Evolutionary conservation across 37 sponge, comb jelly and placozoan species (phyloP).

Genomic region (Amphimedon queenslandica): DNA sequence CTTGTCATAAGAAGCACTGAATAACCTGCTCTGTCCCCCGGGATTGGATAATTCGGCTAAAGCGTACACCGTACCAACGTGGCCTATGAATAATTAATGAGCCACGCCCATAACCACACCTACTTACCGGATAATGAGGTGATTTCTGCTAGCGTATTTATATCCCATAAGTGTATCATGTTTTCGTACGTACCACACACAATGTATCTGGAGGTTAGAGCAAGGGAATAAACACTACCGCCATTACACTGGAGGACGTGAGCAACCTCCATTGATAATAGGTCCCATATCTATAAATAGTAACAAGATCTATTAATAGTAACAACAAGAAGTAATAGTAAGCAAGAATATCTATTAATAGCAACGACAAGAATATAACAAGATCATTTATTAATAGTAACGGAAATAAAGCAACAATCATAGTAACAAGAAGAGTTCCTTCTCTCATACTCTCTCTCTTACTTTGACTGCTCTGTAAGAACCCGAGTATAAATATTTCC

Average conservation of each 20-base stretch:
- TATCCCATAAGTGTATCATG: slow-evolving; percentile 81
- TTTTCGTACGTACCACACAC: slow-evolving; percentile 93
- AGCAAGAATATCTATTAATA: no score
- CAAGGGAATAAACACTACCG: slow-evolving; percentile 93
- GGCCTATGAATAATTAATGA: slow-evolving; percentile 55
- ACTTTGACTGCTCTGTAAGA: slow-evolving; percentile 91
- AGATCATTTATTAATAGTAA: background rate
- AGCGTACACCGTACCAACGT: slow-evolving; percentile 80
- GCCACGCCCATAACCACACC: no score
- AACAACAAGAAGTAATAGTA: no score
- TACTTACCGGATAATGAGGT: slow-evolving; percentile 58
- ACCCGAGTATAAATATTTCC: slow-evolving; percentile 78
- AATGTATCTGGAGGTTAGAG: slow-evolving; percentile 77
- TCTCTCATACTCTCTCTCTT: background rate
- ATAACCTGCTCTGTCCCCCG: slow-evolving; percentile 43
- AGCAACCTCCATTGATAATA: slow-evolving; percentile 69
- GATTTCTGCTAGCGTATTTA: slow-evolving; percentile 30
- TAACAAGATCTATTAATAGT: no score
- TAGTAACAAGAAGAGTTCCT: background rate
- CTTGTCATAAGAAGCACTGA: slow-evolving; percentile 90
- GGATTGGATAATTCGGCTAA: slow-evolving; percentile 64
- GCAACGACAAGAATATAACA: background rate
- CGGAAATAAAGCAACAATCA: no score
- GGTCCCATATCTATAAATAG: slow-evolving; percentile 64
- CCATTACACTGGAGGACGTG: slow-evolving; percentile 67